Evolutionary conservation across 1,140 invertebrate species (phyloP), one percentile per base, ranked within the genome.

Genomic region (Aphelenchoides besseyi): DNA sequence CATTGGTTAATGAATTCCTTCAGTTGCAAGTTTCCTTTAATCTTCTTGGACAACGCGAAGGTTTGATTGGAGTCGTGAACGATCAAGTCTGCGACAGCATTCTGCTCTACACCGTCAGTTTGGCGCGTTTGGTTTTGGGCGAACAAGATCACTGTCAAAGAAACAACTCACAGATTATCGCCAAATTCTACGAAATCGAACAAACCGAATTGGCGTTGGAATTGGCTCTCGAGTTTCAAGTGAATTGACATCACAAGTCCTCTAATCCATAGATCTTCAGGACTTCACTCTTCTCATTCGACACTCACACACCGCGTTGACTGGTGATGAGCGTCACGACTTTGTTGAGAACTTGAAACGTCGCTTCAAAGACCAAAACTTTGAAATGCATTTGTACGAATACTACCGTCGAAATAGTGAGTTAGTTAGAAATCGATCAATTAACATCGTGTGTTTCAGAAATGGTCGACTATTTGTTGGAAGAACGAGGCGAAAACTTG

Each of bases 151-250:
- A n/a, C 16, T 28, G 48, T 2, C 73, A 76, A 32, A 57, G 72
- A 12, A 76, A 76, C 71, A 37, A 75, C n/a, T 74, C 73, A 30
- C 26, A 75, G 29, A 74, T 74, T 54, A 74, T 74, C 35, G 28
- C 74, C 3, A 37, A 71, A 18, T 76, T 74, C 52, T 64, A 63
- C 12, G 35, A 3, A 5, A 63, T 72, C n/a, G 73, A 74, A 16
- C 37, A 70, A 64, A 28, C 18, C 29, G 35, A 33, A 16, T 33
- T 61, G 28, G 73, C 74, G 26, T 3, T 77, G 28, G 32, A 74
- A 5, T 62, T 74, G 62, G 73, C 74, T 30, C 55, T 76, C 53
- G 64, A 61, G 57, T 74, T 70, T 36, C 30, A 72, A 28, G 63
- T 64, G 62, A 64, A 9, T 32, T 64, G 5, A 5, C 3, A 8